Evolutionary conservation across 2,888 invertebrate genomes (phyloP).

Genomic region (Chrysodeixis includens): DNA sequence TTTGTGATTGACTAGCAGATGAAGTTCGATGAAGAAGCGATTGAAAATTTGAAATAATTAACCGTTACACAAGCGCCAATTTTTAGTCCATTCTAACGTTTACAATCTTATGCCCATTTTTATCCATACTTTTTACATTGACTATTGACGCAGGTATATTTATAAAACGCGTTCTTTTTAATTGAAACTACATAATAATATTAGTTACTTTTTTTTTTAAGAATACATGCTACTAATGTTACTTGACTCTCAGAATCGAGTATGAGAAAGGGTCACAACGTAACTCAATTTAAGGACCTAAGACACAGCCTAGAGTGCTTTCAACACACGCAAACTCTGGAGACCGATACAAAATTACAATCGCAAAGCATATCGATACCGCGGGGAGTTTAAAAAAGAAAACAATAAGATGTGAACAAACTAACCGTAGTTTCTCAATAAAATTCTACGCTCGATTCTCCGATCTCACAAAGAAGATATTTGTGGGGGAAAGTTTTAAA

Average conservation of each 20-base stretch:
- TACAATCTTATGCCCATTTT: too few species aligned
- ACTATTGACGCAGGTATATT: too few species aligned
- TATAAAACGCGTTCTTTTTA: too few species aligned
- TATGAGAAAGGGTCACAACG: neutral
- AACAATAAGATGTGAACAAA: constrained; percentile 44
- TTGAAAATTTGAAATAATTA: too few species aligned
- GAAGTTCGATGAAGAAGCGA: too few species aligned
- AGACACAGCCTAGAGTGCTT: constrained; percentile 6
- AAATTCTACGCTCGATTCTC: constrained; percentile 41
- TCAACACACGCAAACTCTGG: constrained; percentile 6
- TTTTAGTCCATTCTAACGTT: too few species aligned
- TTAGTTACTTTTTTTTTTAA: too few species aligned
- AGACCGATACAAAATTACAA: constrained; percentile 15
- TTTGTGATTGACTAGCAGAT: too few species aligned
- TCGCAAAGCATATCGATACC: constrained; percentile 31
- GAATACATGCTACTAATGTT: too few species aligned
- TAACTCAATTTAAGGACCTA: neutral
- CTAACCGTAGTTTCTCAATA: constrained; percentile 53
- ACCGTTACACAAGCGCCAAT: too few species aligned
- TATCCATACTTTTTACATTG: too few species aligned
- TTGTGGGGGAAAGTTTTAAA: constrained; percentile 68
- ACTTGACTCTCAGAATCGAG: neutral
- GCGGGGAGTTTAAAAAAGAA: constrained; percentile 36
- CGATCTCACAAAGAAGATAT: constrained; percentile 63
- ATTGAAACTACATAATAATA: too few species aligned